Conservation (phyloP, 2,113 vertebrate species). For the Arothron firmamentum region DNA sequence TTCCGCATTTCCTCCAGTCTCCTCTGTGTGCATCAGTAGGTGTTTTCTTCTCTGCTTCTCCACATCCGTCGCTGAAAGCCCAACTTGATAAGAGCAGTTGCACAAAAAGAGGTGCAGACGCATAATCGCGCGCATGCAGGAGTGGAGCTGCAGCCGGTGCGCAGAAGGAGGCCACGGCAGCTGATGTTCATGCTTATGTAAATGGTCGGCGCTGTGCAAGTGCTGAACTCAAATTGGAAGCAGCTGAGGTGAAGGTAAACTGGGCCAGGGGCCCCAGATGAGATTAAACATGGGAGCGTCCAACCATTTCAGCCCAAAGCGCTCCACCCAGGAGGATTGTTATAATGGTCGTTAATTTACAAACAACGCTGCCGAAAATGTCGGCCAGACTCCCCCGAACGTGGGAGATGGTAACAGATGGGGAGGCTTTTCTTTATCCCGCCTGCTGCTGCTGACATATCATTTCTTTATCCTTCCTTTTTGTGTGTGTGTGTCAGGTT, state of each 20-base stretch:
- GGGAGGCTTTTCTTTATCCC: background rate
- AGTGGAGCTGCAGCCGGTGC: constrained; percentile 5
- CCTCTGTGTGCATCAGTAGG: constrained; percentile 17
- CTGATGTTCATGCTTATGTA: constrained; percentile 52
- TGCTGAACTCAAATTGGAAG: constrained; percentile 57
- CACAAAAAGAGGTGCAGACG: constrained; percentile 12
- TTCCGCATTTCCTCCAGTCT: constrained; percentile 16
- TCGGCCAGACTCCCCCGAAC: background rate
- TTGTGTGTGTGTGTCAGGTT: constrained; percentile 19
- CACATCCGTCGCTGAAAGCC: constrained; percentile 23
- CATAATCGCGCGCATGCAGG: constrained; percentile 6
- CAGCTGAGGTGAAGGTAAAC: constrained; percentile 53
- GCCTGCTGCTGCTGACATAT: background rate
- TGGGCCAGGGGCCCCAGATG: constrained; percentile 36
- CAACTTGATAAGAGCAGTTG: constrained; percentile 10
- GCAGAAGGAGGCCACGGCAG: constrained; percentile 42
- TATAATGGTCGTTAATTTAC: constrained; percentile 48
- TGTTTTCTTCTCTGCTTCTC: constrained; percentile 12
- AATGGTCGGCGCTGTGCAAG: constrained; percentile 46
- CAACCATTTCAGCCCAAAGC: constrained; percentile 14
- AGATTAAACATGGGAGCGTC: constrained; percentile 39
- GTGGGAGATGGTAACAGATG: background rate
- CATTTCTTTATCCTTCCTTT: background rate
- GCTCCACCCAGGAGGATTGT: constrained; percentile 27
- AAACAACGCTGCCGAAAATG: constrained; percentile 30